Evolutionary conservation across 2,888 invertebrate species (phyloP).

Genomic region (Encarsia formosa): DNA sequence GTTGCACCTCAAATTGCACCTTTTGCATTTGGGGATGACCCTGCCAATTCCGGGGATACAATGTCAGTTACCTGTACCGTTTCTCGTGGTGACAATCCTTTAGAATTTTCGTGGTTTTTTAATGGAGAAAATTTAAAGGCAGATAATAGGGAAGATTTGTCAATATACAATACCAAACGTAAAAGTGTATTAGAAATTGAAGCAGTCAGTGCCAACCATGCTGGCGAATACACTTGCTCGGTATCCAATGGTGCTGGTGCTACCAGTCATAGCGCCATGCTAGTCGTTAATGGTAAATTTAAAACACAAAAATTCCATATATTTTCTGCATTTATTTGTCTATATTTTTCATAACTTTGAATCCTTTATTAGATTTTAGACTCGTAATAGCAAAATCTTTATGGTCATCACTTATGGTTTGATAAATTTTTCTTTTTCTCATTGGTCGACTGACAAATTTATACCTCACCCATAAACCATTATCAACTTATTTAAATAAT

Average conservation of each 20-base stretch:
- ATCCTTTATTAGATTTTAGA: too few species aligned
- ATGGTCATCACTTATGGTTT: too few species aligned
- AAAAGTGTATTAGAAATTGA: slow-evolving; percentile 57
- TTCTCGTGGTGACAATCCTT: slow-evolving; percentile 70
- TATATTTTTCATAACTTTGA: too few species aligned
- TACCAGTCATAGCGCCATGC: slow-evolving; percentile 48
- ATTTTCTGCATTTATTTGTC: too few species aligned
- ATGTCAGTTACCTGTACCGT: slow-evolving; percentile 67
- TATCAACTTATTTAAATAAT: too few species aligned
- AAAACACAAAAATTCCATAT: background rate
- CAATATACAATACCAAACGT: slow-evolving; percentile 54
- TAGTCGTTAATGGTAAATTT: slow-evolving; percentile 55
- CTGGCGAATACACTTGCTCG: slow-evolving; percentile 56
- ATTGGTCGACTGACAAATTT: too few species aligned
- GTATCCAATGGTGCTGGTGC: slow-evolving; percentile 56
- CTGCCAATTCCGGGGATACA: slow-evolving; percentile 66
- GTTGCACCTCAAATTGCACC: slow-evolving; percentile 69
- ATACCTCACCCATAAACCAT: too few species aligned
- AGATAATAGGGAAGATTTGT: slow-evolving; percentile 45
- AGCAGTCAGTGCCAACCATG: slow-evolving; percentile 53
- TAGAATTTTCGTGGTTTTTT: slow-evolving; percentile 70
- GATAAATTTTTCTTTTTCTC: too few species aligned
- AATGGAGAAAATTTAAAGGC: slow-evolving; percentile 58
- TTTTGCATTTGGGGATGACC: slow-evolving; percentile 67
- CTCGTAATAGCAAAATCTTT: too few species aligned